These are phyloP conservation scores for Rhopalosiphum maidis DNA, from an alignment of 1,140 invertebrate genomes.

Conservation along the genomic window DNA sequence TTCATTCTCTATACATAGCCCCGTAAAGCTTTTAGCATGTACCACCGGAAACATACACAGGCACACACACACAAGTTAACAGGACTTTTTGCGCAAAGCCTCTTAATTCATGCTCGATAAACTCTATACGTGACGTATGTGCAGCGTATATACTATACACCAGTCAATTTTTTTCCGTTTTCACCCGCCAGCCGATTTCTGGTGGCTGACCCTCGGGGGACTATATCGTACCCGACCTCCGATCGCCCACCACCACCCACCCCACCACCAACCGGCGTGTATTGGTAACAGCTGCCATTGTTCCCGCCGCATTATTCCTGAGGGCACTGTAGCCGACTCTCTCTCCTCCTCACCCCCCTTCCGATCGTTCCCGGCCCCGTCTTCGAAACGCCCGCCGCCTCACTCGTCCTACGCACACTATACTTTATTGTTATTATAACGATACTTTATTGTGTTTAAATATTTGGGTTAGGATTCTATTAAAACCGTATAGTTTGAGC, in stretches of 20 bases:
- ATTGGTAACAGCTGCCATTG: conserved; percentile 56
- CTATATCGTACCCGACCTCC: neutral
- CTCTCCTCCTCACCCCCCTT: too few relatives aligned
- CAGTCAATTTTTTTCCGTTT: conserved; percentile 46
- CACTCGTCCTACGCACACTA: neutral
- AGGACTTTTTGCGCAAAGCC: conserved; percentile 56
- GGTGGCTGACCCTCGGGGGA: conserved; percentile 51
- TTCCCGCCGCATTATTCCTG: conserved; percentile 53
- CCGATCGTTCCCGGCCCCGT: neutral
- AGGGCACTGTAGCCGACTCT: conserved; percentile 37
- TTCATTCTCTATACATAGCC: neutral
- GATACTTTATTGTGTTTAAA: conserved; percentile 57
- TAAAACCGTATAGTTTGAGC: conserved; percentile 40
- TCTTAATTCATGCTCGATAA: conserved; percentile 56
- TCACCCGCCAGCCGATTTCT: conserved; percentile 30
- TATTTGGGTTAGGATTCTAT: conserved; percentile 58
- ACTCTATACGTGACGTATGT: neutral
- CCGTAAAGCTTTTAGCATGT: conserved; percentile 51
- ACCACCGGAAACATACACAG: neutral
- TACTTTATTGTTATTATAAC: conserved; percentile 57
- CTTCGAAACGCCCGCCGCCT: neutral
- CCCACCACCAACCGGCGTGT: neutral
- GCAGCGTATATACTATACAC: neutral
- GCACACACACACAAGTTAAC: conserved; percentile 25
- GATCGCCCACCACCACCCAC: neutral